These are phyloP conservation scores for Eulemur coronatus DNA, from an alignment of 2,797 vertebrate species.

Conservation along the genomic window DNA sequence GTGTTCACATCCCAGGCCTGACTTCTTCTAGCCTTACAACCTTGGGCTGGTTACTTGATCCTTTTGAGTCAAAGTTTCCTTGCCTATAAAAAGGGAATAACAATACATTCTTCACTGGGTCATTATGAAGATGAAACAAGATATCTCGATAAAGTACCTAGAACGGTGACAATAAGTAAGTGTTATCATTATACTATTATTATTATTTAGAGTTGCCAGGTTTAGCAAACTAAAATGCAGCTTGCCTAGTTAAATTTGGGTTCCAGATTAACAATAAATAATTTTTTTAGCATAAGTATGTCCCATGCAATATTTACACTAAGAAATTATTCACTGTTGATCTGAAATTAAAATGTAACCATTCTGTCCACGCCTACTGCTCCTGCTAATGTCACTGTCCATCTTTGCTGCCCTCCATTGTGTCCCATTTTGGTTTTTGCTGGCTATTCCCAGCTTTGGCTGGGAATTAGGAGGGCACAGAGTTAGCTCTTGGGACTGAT, in stretches of 20 bases:
- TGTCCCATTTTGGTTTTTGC: background rate
- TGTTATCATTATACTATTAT: background rate
- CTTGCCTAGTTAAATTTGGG: background rate
- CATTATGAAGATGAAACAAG: background rate
- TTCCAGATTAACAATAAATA: background rate
- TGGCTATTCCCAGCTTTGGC: background rate
- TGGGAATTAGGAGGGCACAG: background rate
- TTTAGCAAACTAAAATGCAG: background rate
- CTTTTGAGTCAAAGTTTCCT: background rate
- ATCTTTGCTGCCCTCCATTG: background rate
- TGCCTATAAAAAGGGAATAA: background rate
- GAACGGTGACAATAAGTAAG: background rate
- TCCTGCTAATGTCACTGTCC: fast-evolving
- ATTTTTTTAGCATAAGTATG: background rate
- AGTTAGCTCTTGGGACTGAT: background rate
- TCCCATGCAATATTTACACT: background rate
- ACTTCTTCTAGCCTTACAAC: background rate
- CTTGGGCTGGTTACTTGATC: background rate
- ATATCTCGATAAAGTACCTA: background rate
- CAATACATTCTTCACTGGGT: background rate
- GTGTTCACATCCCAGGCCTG: background rate
- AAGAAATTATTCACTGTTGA: background rate
- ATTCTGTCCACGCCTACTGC: too few relatives aligned
- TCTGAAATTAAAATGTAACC: background rate
- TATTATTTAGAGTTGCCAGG: background rate